These are phyloP conservation scores for Desmophyllum pertusum DNA, from an alignment of 92 coral and sea anemone species.

Conservation along the genomic window DNA sequence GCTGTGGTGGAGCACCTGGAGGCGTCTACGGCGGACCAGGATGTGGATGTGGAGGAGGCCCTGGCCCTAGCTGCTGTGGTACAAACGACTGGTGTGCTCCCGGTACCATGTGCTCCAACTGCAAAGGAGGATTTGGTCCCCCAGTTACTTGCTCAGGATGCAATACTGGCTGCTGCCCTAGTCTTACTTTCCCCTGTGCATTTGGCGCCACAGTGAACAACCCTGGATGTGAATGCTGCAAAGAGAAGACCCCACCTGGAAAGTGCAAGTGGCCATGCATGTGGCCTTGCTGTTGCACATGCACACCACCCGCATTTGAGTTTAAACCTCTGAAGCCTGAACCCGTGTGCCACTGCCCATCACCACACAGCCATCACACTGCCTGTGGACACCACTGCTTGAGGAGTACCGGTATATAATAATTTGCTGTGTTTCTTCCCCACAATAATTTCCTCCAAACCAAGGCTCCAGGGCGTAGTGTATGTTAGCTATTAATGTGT, in stretches of 20 bases:
- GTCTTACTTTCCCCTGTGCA: conserved; percentile 78
- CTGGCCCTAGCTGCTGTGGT: conserved; percentile 51
- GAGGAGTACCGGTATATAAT: conserved; percentile 22
- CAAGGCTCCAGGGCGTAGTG: too few relatives aligned
- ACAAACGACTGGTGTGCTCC: conserved; percentile 63
- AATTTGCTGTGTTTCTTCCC: too few relatives aligned
- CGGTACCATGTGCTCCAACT: conserved; percentile 80
- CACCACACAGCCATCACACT: conserved; percentile 60
- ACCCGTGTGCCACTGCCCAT: conserved; percentile 90
- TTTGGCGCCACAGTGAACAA: conserved; percentile 87
- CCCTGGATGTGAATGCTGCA: conserved; percentile 85
- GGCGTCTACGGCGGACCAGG: conserved; percentile 69
- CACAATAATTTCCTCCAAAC: too few relatives aligned
- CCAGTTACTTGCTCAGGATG: conserved; percentile 84
- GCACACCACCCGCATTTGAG: conserved; percentile 89
- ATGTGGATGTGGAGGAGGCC: conserved; percentile 71
- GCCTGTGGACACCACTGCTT: conserved; percentile 63
- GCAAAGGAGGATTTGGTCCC: conserved; percentile 84
- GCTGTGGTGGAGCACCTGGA: conserved; percentile 66
- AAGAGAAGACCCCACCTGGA: conserved; percentile 86
- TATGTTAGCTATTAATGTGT: too few relatives aligned
- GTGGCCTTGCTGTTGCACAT: conserved; percentile 97
- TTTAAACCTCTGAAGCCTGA: conserved; percentile 87
- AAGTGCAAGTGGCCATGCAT: conserved; percentile 96
- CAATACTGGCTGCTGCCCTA: conserved; percentile 82